Conservation (phyloP, 2,888 invertebrate genomes). For the Linnaemya tessellans region DNA sequence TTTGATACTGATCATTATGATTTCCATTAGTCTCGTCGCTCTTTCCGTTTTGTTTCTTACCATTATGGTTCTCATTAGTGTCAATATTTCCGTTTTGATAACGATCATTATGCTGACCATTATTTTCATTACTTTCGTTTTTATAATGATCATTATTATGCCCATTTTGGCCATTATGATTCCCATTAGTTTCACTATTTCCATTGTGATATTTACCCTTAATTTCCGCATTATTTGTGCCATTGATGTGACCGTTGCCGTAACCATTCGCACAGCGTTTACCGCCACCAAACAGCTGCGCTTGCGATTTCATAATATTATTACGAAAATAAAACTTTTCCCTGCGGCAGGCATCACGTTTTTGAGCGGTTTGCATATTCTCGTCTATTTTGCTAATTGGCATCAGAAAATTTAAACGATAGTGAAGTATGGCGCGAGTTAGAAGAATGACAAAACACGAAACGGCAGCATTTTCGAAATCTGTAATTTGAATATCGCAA, state of each 20-base stretch:
- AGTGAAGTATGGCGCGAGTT: constrained; percentile 97
- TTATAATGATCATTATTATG: constrained; percentile 18
- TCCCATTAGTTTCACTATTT: neutral
- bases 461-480: constrained; percentile 99
- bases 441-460: constrained; percentile 98
- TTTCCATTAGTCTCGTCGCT: no score
- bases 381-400: constrained; percentile 99
- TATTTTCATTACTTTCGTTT: constrained; percentile 71
- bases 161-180: no score
- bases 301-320: constrained; percentile 85
- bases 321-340: constrained; percentile 97
- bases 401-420: constrained; percentile 97
- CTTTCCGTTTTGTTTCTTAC: no score
- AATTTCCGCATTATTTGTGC: neutral
- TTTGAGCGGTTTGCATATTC: constrained; percentile 98
- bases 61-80: no score
- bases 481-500: constrained; percentile 98
- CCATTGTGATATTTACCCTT: no score
- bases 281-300: neutral
- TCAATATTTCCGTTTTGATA: no score
- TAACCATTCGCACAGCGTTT: neutral
- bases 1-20: no score
- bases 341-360: constrained; percentile 91
- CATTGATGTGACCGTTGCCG: constrained; percentile 21
- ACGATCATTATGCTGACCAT: no score